A percentile compares a stretch with the other conserved stretches of the same genome.
These are phyloP conservation scores for Hydriomena furcata DNA, from an alignment of 2,888 invertebrate species.

Conservation along the genomic window DNA sequence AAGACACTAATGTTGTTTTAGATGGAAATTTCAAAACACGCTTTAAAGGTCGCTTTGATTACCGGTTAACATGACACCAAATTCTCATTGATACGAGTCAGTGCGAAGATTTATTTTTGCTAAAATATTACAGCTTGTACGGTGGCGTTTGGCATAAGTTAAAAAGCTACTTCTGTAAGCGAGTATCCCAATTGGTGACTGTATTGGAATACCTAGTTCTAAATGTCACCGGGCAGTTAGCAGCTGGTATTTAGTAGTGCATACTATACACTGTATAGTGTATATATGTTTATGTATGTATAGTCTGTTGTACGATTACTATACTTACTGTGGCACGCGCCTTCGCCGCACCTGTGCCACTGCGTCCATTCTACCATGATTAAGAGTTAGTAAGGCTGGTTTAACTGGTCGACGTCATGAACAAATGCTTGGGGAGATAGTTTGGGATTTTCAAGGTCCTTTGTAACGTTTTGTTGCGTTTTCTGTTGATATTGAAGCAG, in stretches of 20 bases:
- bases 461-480: slow-evolving; percentile 10
- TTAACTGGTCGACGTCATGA: slow-evolving; percentile 28
- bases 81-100: no score
- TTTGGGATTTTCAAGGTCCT: slow-evolving; percentile 28
- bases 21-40: no score
- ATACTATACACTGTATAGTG: not conserved
- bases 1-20: no score
- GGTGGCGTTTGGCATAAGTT: not conserved
- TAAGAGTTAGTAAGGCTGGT: slow-evolving; percentile 16
- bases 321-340: slow-evolving; percentile 26
- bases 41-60: no score
- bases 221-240: slow-evolving; percentile 15
- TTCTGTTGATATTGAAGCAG: not conserved
- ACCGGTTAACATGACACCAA: no score
- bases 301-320: no score
- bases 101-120: no score
- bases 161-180: slow-evolving; percentile 11
- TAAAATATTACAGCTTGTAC: not conserved
- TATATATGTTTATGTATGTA: no score
- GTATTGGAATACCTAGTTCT: slow-evolving; percentile 15
- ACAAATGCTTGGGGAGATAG: slow-evolving; percentile 24
- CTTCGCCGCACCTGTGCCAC: slow-evolving; percentile 28
- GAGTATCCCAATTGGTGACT: slow-evolving; percentile 15
- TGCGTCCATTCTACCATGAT: slow-evolving; percentile 17
- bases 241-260: slow-evolving; percentile 12